Percentiles rank a stretch among this genome's conserved stretches.
phyloP scores from a whole-genome alignment of 2,797 vertebrate genomes.

The Rhinatrema bivittatum region DNA sequence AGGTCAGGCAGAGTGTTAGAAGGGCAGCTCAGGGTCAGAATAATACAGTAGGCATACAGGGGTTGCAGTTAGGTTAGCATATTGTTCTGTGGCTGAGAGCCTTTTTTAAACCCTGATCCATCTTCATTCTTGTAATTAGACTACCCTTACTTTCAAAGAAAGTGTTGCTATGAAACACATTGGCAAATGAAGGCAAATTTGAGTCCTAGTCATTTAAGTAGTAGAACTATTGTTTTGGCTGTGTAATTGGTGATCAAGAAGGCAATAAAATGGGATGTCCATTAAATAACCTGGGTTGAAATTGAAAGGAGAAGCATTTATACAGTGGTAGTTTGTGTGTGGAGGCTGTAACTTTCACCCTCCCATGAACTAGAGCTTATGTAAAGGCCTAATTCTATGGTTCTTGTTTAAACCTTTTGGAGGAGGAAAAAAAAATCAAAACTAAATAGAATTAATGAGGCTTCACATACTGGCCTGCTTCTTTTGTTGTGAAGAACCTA shows the following conservation, averaged over 20 bases:
- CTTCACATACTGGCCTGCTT: conserved; percentile 66
- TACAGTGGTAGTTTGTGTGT: conserved; percentile 28
- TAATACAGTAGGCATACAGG: conserved; percentile 46
- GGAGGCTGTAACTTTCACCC: conserved; percentile 54
- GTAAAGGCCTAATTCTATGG: conserved; percentile 43
- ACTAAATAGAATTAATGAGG: conserved; percentile 69
- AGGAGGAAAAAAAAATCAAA: conserved; percentile 42
- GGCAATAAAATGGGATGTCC: conserved; percentile 53
- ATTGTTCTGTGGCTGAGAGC: conserved; percentile 41
- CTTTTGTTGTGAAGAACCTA: conserved; percentile 64
- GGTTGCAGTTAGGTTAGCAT: conserved; percentile 48
- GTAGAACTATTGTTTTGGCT: conserved; percentile 49
- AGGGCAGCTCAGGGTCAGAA: conserved; percentile 67
- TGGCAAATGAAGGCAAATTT: conserved; percentile 57
- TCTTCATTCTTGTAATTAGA: conserved; percentile 52
- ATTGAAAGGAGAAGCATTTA: conserved; percentile 45
- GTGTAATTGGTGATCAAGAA: conserved; percentile 62
- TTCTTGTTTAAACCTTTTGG: conserved; percentile 58
- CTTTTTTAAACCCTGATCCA: conserved; percentile 46
- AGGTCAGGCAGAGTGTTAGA: conserved; percentile 66
- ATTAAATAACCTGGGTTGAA: conserved; percentile 32
- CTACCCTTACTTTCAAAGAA: conserved; percentile 25
- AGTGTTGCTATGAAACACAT: conserved; percentile 54
- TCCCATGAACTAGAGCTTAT: conserved; percentile 64
- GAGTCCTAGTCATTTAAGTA: conserved; percentile 43